Conservation (phyloP, 1,140 invertebrate genomes). For the Euglossa dilemma region DNA sequence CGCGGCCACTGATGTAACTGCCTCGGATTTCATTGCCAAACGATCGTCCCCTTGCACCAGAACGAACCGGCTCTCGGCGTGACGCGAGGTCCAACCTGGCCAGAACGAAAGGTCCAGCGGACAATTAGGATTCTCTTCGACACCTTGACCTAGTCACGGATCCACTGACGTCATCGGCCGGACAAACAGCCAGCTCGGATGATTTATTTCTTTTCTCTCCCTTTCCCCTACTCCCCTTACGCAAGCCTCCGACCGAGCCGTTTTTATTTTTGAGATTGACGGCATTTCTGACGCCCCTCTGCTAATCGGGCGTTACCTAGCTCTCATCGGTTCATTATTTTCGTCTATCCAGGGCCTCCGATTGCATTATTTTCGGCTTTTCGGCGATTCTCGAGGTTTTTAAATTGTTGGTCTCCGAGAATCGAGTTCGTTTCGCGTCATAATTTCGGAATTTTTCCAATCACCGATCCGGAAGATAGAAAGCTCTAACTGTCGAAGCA, state of each 20-base stretch:
- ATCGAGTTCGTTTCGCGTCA: too few species aligned
- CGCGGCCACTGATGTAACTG: conserved; percentile 31
- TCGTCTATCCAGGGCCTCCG: conserved; percentile 8
- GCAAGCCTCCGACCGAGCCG: not conserved
- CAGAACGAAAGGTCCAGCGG: conserved; percentile 36
- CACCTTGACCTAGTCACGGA: conserved; percentile 68
- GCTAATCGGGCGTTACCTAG: conserved; percentile 2
- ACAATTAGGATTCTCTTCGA: conserved; percentile 56
- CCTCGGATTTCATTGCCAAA: conserved; percentile 40
- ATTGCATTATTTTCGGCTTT: too few species aligned
- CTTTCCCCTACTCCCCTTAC: not conserved
- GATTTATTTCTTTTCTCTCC: conserved; percentile 54
- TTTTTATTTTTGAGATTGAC: conserved; percentile 60
- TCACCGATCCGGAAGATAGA: too few species aligned
- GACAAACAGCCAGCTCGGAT: conserved; percentile 36
- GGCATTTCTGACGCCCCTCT: not conserved
- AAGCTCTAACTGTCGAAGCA: too few species aligned
- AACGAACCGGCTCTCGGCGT: conserved; percentile 7
- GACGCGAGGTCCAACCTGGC: not conserved
- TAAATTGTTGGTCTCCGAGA: too few species aligned
- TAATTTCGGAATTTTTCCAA: too few species aligned
- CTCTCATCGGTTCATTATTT: conserved; percentile 41
- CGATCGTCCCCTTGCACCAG: conserved; percentile 14
- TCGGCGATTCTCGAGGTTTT: too few species aligned
- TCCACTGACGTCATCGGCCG: conserved; percentile 53